A percentile compares a stretch with the other conserved stretches of the same genome.
Conservation (phyloP, 2,113 vertebrate species). For the Sapajus apella region DNA sequence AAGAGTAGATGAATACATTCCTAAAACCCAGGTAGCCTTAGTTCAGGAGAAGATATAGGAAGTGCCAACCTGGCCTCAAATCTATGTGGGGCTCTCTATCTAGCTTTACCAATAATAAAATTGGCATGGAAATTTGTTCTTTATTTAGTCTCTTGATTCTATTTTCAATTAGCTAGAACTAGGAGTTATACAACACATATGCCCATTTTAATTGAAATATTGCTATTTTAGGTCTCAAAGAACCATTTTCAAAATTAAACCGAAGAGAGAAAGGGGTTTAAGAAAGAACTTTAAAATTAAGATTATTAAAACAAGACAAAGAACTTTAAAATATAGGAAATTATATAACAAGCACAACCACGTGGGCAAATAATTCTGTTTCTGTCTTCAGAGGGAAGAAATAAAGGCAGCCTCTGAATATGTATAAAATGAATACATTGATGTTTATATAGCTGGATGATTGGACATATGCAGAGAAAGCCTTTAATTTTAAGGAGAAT, state of each 20-base stretch:
- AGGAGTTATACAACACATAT: neutral
- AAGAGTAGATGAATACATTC: neutral
- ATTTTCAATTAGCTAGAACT: neutral
- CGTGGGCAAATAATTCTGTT: neutral
- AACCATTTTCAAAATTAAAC: neutral
- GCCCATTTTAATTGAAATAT: neutral
- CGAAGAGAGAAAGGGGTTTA: neutral
- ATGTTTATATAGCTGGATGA: neutral
- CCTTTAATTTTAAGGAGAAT: neutral
- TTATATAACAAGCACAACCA: neutral
- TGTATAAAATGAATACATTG: neutral
- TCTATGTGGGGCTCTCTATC: neutral
- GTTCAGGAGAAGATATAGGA: neutral
- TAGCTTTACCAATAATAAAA: neutral
- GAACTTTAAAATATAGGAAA: neutral
- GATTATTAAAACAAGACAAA: neutral
- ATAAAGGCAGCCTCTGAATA: neutral
- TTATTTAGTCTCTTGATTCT: neutral
- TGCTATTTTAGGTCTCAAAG: neutral
- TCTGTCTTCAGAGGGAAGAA: neutral
- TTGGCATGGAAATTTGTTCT: neutral
- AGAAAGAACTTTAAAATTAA: conserved; percentile 12
- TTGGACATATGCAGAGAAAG: neutral
- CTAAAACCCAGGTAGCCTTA: neutral
- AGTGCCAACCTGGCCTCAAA: neutral